Evolutionary conservation across 2,888 invertebrate genomes (phyloP).

Genomic region (Tethea ocularis): DNA sequence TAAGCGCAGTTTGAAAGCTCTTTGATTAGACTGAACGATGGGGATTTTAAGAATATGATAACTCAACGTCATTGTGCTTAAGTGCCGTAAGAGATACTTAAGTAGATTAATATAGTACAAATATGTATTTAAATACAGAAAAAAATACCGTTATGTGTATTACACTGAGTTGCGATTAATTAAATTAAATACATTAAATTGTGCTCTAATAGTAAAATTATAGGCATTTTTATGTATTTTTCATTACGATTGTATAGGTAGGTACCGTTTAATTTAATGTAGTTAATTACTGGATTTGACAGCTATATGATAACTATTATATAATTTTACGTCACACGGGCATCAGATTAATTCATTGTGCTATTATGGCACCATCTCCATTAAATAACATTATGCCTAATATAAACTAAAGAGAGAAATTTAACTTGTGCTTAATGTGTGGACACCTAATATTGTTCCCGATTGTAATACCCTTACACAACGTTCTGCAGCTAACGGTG

Average conservation of each 20-base stretch:
- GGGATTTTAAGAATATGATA: slow-evolving; percentile 21
- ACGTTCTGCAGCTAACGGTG: slow-evolving; percentile 8
- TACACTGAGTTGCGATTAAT: slow-evolving; percentile 24
- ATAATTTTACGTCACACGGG: slow-evolving; percentile 26
- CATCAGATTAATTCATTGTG: slow-evolving; percentile 43
- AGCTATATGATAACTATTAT: not conserved
- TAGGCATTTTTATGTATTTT: slow-evolving; percentile 15
- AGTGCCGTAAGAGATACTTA: slow-evolving; percentile 14
- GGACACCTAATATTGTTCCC: slow-evolving; percentile 15
- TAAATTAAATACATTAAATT: slow-evolving; percentile 17
- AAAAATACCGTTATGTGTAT: slow-evolving; percentile 20
- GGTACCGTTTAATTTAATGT: slow-evolving; percentile 17
- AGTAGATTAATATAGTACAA: not conserved
- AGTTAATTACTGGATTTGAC: not conserved
- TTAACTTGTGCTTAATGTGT: slow-evolving; percentile 14
- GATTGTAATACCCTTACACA: slow-evolving; percentile 13
- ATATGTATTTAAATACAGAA: slow-evolving; percentile 7
- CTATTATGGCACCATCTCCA: slow-evolving; percentile 39
- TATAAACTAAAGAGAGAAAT: slow-evolving; percentile 57
- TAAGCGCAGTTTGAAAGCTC: slow-evolving; percentile 77
- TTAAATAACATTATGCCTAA: slow-evolving; percentile 27
- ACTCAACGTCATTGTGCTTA: slow-evolving; percentile 15
- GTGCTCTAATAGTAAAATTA: slow-evolving; percentile 30
- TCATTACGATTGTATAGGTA: slow-evolving; percentile 21
- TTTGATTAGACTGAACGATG: slow-evolving; percentile 44